phyloP scores from a whole-genome alignment of 2,888 invertebrate species.

The Suillia variegata region DNA sequence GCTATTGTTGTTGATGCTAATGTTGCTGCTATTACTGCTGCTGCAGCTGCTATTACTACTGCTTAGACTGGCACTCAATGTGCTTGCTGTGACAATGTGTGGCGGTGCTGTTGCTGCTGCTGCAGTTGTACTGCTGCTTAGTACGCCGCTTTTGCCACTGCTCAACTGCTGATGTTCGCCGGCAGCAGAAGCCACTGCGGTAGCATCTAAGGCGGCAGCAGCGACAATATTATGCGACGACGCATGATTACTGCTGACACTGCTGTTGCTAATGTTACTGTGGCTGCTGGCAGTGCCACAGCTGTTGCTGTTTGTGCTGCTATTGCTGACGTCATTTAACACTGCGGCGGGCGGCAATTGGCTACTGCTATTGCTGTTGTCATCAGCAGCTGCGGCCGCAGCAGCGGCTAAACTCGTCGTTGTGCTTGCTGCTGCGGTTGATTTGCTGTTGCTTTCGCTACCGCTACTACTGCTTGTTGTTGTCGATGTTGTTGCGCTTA shows the following conservation, averaged over 20 bases:
- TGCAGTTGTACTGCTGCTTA: conserved; percentile 30
- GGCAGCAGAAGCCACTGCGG: conserved; percentile 8
- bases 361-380: conserved; percentile 49
- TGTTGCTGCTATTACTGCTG: conserved; percentile 34
- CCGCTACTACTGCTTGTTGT: neutral
- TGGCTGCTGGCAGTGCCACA: conserved; percentile 52
- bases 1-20: conserved; percentile 35
- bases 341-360: conserved; percentile 50
- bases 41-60: conserved; percentile 33
- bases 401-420: conserved; percentile 12
- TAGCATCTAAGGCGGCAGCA: conserved; percentile 2
- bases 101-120: conserved; percentile 29
- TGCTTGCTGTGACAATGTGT: too few species aligned
- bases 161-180: conserved; percentile 20
- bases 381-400: conserved; percentile 34
- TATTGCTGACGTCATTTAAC: conserved; percentile 55
- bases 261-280: conserved; percentile 49
- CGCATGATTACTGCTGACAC: conserved; percentile 30
- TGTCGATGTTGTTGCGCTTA: neutral
- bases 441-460: conserved; percentile 15
- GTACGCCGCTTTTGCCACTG: neutral
- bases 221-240: neutral
- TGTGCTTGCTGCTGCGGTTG: conserved; percentile 17
- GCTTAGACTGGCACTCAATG: conserved; percentile 34
- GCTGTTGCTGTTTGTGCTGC: conserved; percentile 59